Evolutionary conservation across 2,797 vertebrate genomes (phyloP).

Genomic region (Dicrostonyx torquatus): DNA sequence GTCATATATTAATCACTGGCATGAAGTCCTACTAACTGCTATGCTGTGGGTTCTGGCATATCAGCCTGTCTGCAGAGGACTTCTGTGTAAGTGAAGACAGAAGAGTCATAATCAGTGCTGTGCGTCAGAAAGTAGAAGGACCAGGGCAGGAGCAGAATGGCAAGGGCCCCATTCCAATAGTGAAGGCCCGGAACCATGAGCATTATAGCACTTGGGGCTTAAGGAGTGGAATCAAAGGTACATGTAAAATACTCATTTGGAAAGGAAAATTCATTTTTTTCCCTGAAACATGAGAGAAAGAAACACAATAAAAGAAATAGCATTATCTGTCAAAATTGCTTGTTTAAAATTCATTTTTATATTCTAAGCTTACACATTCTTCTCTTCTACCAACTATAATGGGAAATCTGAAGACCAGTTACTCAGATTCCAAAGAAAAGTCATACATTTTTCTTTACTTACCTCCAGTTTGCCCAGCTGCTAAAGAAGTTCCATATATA

Average conservation of each 20-base stretch:
- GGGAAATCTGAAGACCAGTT: constrained; percentile 32
- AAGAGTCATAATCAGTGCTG: not conserved
- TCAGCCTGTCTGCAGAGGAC: not conserved
- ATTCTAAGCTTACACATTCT: constrained; percentile 12
- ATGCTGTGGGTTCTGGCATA: not conserved
- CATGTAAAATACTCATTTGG: not conserved
- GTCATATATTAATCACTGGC: not conserved
- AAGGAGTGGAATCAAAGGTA: not conserved
- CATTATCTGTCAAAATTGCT: not conserved
- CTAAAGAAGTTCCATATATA: constrained; percentile 46
- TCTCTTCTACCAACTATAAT: not conserved
- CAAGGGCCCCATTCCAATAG: accelerated
- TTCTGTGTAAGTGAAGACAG: not conserved
- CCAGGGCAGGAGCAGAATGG: not conserved
- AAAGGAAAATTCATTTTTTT: not conserved
- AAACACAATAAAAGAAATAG: not conserved
- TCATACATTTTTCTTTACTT: constrained; percentile 68
- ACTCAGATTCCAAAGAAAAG: constrained; percentile 35
- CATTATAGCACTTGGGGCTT: not conserved
- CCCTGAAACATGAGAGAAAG: constrained; percentile 7
- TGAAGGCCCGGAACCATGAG: too few relatives aligned
- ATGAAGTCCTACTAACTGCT: not conserved
- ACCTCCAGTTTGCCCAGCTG: constrained; percentile 12
- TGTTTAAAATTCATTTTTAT: not conserved
- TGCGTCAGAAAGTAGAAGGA: not conserved